A percentile compares a stretch with the other conserved stretches of the same genome.
These are phyloP conservation scores for Dasysyrphus albostriatus DNA, from an alignment of 2,888 invertebrate species.

Conservation along the genomic window DNA sequence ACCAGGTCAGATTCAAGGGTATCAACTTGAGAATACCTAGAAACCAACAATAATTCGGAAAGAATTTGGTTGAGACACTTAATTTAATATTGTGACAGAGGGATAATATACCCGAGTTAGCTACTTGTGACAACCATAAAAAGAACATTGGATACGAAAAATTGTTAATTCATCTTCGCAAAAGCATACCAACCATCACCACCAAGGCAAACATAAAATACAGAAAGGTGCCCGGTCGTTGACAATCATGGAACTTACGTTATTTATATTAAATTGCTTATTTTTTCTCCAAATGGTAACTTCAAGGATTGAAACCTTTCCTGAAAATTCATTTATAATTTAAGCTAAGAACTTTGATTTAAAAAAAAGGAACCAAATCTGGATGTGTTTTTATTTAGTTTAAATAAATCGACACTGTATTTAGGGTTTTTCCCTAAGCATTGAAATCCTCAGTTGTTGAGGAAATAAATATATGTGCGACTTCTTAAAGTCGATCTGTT, in stretches of 20 bases:
- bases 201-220: background rate
- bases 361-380: background rate
- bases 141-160: background rate
- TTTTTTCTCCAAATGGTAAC: background rate
- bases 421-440: background rate
- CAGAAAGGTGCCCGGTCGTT: background rate
- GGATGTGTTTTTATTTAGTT: background rate
- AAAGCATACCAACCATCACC: background rate
- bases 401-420: background rate
- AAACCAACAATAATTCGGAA: background rate
- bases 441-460: background rate
- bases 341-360: background rate
- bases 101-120: background rate
- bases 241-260: background rate
- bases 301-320: background rate
- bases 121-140: background rate
- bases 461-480: background rate
- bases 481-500: background rate
- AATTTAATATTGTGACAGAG: background rate
- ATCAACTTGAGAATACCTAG: background rate
- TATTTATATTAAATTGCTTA: background rate
- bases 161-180: background rate
- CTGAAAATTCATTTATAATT: constrained; percentile 11
- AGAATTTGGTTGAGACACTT: background rate
- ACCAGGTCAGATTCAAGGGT: background rate